Conservation (phyloP, 2,113 vertebrate species). For the Hydropotes inermis region DNA sequence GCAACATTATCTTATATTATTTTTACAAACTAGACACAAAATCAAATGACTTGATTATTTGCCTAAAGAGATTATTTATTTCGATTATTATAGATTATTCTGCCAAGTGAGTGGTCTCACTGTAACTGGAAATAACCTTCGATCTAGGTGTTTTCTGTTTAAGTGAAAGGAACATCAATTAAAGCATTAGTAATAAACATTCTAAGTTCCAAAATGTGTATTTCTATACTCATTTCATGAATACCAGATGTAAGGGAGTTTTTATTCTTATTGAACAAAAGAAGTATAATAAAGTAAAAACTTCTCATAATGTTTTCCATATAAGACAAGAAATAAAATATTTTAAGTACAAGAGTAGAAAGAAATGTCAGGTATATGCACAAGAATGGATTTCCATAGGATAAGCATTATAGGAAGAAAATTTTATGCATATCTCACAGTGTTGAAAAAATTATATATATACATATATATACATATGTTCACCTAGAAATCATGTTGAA, state of each 20-base stretch:
- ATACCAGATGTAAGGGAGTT: not conserved
- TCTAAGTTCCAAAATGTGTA: not conserved
- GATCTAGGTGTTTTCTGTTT: not conserved
- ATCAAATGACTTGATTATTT: not conserved
- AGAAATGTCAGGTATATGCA: not conserved
- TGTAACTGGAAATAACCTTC: not conserved
- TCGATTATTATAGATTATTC: not conserved
- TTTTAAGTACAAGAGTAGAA: not conserved
- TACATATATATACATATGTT: not conserved
- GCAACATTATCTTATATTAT: not conserved
- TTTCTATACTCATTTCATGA: not conserved
- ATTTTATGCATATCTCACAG: not conserved
- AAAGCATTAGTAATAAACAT: not conserved
- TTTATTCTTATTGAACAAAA: slow-evolving; percentile 38
- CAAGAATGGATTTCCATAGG: not conserved
- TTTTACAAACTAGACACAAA: not conserved
- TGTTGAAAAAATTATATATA: slow-evolving; percentile 1
- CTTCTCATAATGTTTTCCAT: not conserved
- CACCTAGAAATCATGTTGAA: not conserved
- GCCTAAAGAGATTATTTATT: not conserved
- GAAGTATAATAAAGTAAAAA: not conserved
- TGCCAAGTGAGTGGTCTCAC: not conserved
- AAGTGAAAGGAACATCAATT: not conserved
- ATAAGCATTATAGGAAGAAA: not conserved
- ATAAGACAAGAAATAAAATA: not conserved